A percentile compares a stretch with the other conserved stretches of the same genome.
Evolutionary conservation across 2,888 invertebrate species (phyloP).

Genomic region (Oxystoma pomonae): DNA sequence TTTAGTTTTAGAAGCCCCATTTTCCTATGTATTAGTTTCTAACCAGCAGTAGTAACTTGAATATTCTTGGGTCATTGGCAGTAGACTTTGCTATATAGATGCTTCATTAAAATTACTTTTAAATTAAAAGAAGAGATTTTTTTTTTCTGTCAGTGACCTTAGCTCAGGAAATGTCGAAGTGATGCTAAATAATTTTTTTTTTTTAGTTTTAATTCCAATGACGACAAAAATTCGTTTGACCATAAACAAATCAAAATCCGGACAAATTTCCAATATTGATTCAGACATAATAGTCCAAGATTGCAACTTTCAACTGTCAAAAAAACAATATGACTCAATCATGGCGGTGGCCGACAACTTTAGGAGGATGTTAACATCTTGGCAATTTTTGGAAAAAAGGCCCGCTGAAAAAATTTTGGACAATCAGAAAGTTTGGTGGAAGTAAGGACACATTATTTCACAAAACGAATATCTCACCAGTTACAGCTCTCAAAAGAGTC

Average conservation of each 20-base stretch:
- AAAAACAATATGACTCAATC: constrained; percentile 66
- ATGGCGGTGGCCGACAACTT: constrained; percentile 56
- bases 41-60: too few relatives aligned
- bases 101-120: too few relatives aligned
- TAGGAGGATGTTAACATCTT: constrained; percentile 62
- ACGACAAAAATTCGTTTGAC: constrained; percentile 74
- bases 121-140: too few relatives aligned
- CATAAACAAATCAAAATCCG: constrained; percentile 53
- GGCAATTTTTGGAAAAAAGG: constrained; percentile 49
- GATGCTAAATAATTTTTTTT: too few relatives aligned
- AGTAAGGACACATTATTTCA: constrained; percentile 6
- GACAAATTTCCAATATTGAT: constrained; percentile 58
- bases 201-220: constrained; percentile 72
- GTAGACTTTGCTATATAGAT: too few relatives aligned
- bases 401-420: constrained; percentile 48
- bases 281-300: constrained; percentile 70
- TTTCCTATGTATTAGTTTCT: too few relatives aligned
- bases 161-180: too few relatives aligned
- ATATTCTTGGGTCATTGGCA: too few relatives aligned
- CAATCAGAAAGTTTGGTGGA: constrained; percentile 47
- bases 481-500: too few relatives aligned
- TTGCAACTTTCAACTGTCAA: constrained; percentile 67
- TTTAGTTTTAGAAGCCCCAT: too few relatives aligned
- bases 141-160: too few relatives aligned
- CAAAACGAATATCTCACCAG: too few relatives aligned